Evolutionary conservation across 2,888 invertebrate species (phyloP), one percentile per base, ranked within the genome.

Genomic region (Aporophyla nigra): DNA sequence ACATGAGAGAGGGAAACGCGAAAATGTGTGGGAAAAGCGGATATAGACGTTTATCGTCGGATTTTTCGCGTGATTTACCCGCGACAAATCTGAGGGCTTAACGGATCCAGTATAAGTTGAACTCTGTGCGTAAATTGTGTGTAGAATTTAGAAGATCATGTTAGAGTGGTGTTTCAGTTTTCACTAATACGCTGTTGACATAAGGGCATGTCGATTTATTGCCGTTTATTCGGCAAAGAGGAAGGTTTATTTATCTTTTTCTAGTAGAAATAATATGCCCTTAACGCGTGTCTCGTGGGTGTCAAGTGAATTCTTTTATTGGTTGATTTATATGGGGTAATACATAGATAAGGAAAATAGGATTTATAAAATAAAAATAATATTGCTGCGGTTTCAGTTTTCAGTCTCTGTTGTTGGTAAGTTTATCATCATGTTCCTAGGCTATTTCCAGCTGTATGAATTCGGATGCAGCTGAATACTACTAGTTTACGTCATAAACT

Each of bases 11-110:
- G 89, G 96, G 95, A 93, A 95, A 95, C 92, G 95, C 92, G 95
- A 96, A 96, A 96, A 96, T 95, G 96, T 95, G 96, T 96, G 96
- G 95, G 96, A 96, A 96, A 96, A 96, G 93, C 96, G 96, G 96
- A 96, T 96, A 96, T 96, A 96, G 96, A 96, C 96, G 93, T 96
- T 96, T 96, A 96, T 96, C 95, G 95, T 89, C 89, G 96, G 96
- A 96, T 96, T 96, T 96, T 94, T 94, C 96, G 95, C 94, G 93
- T 96, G 96, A 96, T 96, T 96, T 96, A 94, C 91, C 90, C 92
- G 93, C 93, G 95, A 96, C 96, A 96, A 96, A 96, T 96, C 95
- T 92, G 94, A 93, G 95, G 93, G 94, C 89, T 91, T 94, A 93
- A 94, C 90, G 65, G 89, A 92, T 82, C 96, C 90, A 76, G 76